Base-by-base conservation (phyloP, 2,888 invertebrate species). In the Coelinius sp. region DNA sequence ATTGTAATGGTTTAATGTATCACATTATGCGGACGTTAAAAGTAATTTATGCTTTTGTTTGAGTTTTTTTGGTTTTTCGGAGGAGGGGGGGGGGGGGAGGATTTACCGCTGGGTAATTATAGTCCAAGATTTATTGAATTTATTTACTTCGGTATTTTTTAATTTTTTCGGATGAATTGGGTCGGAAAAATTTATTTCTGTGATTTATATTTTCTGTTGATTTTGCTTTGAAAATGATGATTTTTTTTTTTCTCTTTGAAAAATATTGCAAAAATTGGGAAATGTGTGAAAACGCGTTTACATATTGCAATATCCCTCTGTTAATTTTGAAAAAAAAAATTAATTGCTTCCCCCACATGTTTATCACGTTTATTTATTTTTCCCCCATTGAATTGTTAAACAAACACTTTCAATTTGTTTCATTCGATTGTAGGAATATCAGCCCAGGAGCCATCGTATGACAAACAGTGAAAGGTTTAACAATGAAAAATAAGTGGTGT, bases 401-500 rank as follows among this genome's bases (percentile, higher is more conserved):
- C 59, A 35, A 59, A 20, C 4, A 17, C 31, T 8, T n/a, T 53
- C n/a, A n/a, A 53, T 27, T 35, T 17, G 59, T 20, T 59, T 59
- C n/a, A 59, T 59, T 31, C 31, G 59, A 59, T 31, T 59, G 31
- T 31, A 59, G 31, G 31, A 59, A 59, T 31, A 35, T 35, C 17
- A 59, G 20, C 59, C n/a, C 24, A 12, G 53, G 4, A 53, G 24
- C 27, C 59, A 31, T 17, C 31, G 22, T 53, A 53, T n/a, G 53
- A 35, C 59, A 59, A n/a, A 59, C 59, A 59, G 20, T 0, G 59
- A 35, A 35, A 35, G 14, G 12, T 59, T 59, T 35, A 59, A n/a
- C 59, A 59, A 59, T 35, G 25, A 17, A 14, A 59, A 59, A 59
- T 59, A 59, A 59, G 59, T 59, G 59, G 17, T 59, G n/a, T 27